Conservation (phyloP, 2,113 vertebrate species). For the Psilopsiagon aurifrons region DNA sequence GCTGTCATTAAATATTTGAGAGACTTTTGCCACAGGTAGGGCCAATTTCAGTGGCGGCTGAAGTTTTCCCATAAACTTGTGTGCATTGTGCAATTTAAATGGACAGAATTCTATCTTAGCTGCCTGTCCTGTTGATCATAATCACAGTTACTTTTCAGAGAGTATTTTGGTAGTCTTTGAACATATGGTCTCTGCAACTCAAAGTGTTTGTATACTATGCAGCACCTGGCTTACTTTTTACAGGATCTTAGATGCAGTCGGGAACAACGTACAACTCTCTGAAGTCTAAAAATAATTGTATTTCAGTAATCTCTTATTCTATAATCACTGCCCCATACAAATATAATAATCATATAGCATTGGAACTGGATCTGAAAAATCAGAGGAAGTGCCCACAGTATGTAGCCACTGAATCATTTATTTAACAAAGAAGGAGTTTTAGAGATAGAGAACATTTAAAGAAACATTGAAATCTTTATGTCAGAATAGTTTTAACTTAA, state of each 20-base stretch:
- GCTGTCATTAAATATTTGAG: constrained; percentile 5
- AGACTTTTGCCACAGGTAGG: neutral
- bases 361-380: neutral
- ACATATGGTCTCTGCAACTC: constrained; percentile 18
- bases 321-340: neutral
- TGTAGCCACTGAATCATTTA: neutral
- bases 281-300: constrained; percentile 47
- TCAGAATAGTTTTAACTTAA: neutral
- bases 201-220: constrained; percentile 32
- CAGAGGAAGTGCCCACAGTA: neutral
- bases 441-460: neutral
- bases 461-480: neutral
- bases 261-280: constrained; percentile 20
- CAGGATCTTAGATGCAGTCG: constrained; percentile 39
- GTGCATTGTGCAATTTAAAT: constrained; percentile 8
- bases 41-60: neutral
- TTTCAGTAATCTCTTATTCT: neutral
- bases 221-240: constrained; percentile 54
- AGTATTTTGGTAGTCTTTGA: constrained; percentile 16
- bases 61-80: constrained; percentile 27
- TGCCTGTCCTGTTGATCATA: constrained; percentile 8
- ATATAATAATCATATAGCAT: neutral
- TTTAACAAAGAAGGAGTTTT: neutral
- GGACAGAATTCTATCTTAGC: neutral
- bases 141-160: constrained; percentile 10